These are phyloP conservation scores for Whitmania pigra DNA, from an alignment of 1,140 invertebrate genomes.

Conservation along the genomic window DNA sequence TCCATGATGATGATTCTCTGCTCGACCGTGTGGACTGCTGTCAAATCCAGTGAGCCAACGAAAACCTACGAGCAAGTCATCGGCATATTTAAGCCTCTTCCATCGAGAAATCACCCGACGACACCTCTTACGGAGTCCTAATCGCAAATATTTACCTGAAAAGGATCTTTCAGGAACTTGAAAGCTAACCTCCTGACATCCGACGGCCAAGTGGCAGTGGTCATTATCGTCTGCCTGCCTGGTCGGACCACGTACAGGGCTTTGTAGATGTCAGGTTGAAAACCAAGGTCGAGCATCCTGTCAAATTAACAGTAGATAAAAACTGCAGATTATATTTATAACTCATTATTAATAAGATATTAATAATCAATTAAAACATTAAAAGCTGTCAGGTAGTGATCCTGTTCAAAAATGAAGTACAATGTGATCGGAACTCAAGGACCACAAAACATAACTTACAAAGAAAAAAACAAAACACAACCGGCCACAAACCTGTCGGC, in stretches of 20 bases:
- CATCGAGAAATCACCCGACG: background rate
- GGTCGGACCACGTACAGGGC: slow-evolving; percentile 60
- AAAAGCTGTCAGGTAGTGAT: no score
- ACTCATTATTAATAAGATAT: no score
- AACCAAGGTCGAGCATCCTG: slow-evolving; percentile 77
- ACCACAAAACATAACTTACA: background rate
- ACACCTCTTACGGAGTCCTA: background rate
- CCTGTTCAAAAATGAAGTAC: no score
- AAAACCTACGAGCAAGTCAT: slow-evolving; percentile 46
- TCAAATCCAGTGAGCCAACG: slow-evolving; percentile 67
- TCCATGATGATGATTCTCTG: slow-evolving; percentile 61
- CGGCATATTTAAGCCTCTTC: background rate
- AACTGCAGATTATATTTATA: background rate
- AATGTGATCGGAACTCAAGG: no score
- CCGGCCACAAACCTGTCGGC: slow-evolving; percentile 52
- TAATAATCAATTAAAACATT: no score
- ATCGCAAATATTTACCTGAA: slow-evolving; percentile 47
- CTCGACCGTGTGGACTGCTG: slow-evolving; percentile 57
- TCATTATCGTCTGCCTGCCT: slow-evolving; percentile 55
- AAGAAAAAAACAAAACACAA: background rate
- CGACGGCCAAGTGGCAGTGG: slow-evolving; percentile 75
- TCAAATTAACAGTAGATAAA: background rate
- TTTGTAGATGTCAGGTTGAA: slow-evolving; percentile 60
- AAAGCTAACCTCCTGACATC: slow-evolving; percentile 66
- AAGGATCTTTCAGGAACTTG: slow-evolving; percentile 70